Conservation (phyloP, 2,797 vertebrate species). For the Catostomus latipinnis region DNA sequence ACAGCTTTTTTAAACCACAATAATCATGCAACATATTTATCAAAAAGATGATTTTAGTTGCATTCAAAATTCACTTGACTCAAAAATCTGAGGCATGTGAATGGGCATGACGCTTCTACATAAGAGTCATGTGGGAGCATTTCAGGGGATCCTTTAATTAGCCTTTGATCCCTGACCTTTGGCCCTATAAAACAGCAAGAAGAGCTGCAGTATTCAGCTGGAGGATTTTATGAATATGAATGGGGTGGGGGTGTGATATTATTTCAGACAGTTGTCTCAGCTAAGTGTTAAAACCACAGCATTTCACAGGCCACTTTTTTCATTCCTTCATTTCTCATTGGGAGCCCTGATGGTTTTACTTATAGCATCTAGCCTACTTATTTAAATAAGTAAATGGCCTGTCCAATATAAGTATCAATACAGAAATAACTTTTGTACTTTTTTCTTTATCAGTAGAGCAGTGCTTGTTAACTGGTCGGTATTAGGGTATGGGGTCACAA, state of each 20-base stretch:
- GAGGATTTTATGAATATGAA: constrained; percentile 33
- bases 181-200: constrained; percentile 36
- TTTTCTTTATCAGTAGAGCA: background rate
- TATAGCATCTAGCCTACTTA: constrained; percentile 14
- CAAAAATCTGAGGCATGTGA: too few relatives aligned
- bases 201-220: constrained; percentile 28
- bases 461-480: too few relatives aligned
- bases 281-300: constrained; percentile 41
- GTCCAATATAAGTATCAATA: constrained; percentile 4
- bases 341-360: constrained; percentile 1
- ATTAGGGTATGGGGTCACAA: too few relatives aligned
- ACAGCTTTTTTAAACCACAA: too few relatives aligned
- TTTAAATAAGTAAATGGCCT: background rate
- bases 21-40: too few relatives aligned
- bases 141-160: constrained; percentile 78
- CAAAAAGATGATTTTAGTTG: too few relatives aligned
- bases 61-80: too few relatives aligned
- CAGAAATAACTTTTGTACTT: background rate
- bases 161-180: constrained; percentile 71
- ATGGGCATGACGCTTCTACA: background rate
- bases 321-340: background rate
- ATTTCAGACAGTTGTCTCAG: constrained; percentile 21
- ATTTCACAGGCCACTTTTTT: background rate
- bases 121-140: constrained; percentile 64
- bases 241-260: background rate